Conservation (phyloP, 2,888 invertebrate species). For the Notodonta ziczac region DNA sequence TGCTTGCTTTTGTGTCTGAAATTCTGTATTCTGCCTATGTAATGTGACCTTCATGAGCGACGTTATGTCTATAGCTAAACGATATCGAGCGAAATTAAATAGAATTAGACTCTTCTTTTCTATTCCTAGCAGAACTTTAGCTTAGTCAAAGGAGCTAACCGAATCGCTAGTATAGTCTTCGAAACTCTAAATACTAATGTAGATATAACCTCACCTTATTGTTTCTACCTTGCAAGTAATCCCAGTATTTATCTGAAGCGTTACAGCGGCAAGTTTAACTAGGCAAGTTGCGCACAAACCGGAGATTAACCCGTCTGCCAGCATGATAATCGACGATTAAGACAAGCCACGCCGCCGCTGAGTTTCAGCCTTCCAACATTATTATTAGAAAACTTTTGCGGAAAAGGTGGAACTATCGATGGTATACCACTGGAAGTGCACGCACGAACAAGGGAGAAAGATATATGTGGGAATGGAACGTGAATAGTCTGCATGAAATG, state of each 20-base stretch:
- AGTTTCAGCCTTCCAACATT: slow-evolving; percentile 24
- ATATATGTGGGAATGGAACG: too few relatives aligned
- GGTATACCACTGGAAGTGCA: slow-evolving; percentile 17
- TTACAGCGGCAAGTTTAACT: slow-evolving; percentile 9
- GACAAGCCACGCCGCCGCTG: slow-evolving; percentile 12
- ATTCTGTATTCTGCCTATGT: too few relatives aligned
- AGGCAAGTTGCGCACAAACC: slow-evolving; percentile 24
- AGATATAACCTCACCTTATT: background rate
- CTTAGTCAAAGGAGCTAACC: too few relatives aligned
- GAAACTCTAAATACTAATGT: too few relatives aligned
- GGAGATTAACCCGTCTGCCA: slow-evolving; percentile 30
- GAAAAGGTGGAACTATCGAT: slow-evolving; percentile 18
- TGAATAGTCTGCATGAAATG: too few relatives aligned
- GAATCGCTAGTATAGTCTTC: too few relatives aligned
- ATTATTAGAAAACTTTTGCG: slow-evolving; percentile 40
- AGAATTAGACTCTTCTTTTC: too few relatives aligned
- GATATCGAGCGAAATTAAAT: too few relatives aligned
- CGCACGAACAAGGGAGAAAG: background rate
- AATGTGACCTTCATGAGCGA: too few relatives aligned
- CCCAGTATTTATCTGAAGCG: background rate
- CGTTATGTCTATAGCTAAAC: too few relatives aligned
- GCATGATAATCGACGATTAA: slow-evolving; percentile 40
- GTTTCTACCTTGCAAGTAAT: background rate
- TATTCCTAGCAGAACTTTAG: too few relatives aligned
- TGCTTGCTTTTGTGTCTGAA: too few relatives aligned